phyloP scores from a whole-genome alignment of 1,140 invertebrate species.

The Mya arenaria region DNA sequence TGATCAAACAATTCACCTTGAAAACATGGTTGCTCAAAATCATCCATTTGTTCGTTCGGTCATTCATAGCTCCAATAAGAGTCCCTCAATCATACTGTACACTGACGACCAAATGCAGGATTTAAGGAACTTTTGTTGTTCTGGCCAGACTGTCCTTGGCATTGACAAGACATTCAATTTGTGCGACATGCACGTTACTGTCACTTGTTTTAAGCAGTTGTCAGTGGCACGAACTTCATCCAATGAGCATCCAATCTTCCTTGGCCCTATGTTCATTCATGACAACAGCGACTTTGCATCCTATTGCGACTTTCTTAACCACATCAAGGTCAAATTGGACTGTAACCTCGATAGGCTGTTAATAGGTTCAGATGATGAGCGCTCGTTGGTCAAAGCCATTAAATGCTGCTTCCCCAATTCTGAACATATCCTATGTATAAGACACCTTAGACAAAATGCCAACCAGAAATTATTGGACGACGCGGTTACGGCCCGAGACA shows the following conservation, averaged over 20 bases:
- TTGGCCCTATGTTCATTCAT: constrained; percentile 4
- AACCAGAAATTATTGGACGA: constrained; percentile 1
- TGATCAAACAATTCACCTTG: background rate
- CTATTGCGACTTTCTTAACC: constrained; percentile 16
- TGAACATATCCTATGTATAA: constrained; percentile 47
- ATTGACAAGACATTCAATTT: constrained; percentile 29
- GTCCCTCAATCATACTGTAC: constrained; percentile 17
- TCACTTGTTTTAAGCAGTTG: constrained; percentile 18
- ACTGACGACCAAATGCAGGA: constrained; percentile 21
- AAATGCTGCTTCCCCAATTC: constrained; percentile 33
- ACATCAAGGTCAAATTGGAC: constrained; percentile 21
- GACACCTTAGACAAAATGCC: constrained; percentile 33
- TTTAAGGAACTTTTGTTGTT: constrained; percentile 8
- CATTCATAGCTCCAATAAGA: background rate
- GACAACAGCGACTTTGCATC: constrained; percentile 32
- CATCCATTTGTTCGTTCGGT: constrained; percentile 20
- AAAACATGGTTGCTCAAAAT: constrained; percentile 3
- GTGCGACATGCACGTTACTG: constrained; percentile 26
- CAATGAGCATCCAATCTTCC: background rate
- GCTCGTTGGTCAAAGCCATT: constrained; percentile 48
- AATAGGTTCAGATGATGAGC: constrained; percentile 47
- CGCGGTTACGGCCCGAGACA: background rate
- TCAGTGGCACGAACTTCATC: background rate
- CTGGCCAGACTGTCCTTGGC: background rate
- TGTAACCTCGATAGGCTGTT: constrained; percentile 18